Evolutionary conservation across 2,888 invertebrate genomes (phyloP), one percentile per base, ranked within the genome.

Genomic region (Mallateleia sp.): DNA sequence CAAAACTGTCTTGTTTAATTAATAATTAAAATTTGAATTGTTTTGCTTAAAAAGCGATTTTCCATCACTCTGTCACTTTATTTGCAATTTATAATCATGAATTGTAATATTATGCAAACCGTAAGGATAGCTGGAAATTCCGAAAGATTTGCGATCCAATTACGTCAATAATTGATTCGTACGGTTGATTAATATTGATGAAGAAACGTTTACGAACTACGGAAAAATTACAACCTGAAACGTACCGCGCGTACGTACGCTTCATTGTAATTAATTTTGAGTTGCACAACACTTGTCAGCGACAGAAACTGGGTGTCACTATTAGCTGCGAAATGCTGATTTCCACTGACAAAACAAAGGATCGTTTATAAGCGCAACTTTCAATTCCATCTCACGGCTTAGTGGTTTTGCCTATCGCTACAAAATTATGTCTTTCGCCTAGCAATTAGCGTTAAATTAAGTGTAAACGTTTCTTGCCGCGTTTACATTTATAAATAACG

Each of bases 371-470:
- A 45, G 28, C 45, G 24, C 25, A 45, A 69, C 64, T 54, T 71
- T 71, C 71, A 47, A 83, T 71, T 22, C 22, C 52, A 52, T 71
- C 60, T 56, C 56, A 56, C 75, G 77, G 42, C 60, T 45, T 9
- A 32, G 34, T 54, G 71, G 56, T 58, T 66, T 38, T 47, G 60
- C 74, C 60, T 45, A 45, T 62, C 34, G 66, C 78, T 62, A 67
- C 4, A 52, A 56, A 79, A 71, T 71, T 58, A 42, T 71, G 67
- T 52, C 52, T 22, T 62, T 32, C 47, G 60, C 22, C 14, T 32
- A 24, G 71, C 64, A 78, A 78, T 84, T 84, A 84, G 78, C 72
- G 84, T 78, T 58, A 78, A 84, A 84, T 84, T 84, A 77, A 79
- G 77, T 28, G 78, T 66, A 54, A 84, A 74, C 78, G n/a, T 54